These are phyloP conservation scores for Pogona vitticeps DNA, from an alignment of 2,113 vertebrate species.

Conservation along the genomic window DNA sequence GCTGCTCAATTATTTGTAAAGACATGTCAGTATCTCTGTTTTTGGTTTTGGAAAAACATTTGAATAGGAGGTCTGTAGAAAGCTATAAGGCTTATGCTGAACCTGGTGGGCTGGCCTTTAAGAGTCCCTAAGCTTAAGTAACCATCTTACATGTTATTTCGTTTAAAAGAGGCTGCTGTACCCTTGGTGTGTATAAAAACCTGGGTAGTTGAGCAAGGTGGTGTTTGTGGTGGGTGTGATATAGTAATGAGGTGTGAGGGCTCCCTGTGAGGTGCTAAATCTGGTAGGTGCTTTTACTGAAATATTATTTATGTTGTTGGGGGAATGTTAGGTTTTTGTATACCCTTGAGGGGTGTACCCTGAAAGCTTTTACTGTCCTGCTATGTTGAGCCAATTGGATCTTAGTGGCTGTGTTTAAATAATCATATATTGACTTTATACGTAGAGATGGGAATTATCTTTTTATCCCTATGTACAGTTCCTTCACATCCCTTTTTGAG, in stretches of 20 bases:
- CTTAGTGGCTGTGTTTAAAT: neutral
- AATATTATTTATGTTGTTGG: neutral
- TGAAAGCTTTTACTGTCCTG: neutral
- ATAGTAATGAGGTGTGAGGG: neutral
- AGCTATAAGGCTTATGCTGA: neutral
- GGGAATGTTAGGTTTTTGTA: neutral
- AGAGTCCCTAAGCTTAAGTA: neutral
- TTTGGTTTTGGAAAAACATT: neutral
- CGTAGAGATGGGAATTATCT: neutral
- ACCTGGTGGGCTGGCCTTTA: neutral
- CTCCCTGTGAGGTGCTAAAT: slow-evolving; percentile 4
- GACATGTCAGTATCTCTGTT: neutral
- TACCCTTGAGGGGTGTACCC: neutral
- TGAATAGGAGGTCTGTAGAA: neutral
- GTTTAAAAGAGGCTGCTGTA: neutral
- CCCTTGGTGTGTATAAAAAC: neutral
- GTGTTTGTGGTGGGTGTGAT: neutral
- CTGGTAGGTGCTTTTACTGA: neutral
- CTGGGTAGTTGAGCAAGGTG: neutral
- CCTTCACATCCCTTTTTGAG: neutral
- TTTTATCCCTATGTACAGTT: neutral
- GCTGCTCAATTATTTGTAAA: neutral
- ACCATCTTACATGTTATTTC: slow-evolving; percentile 6
- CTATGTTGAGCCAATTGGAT: neutral
- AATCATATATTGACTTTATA: neutral